phyloP scores from a whole-genome alignment of 2,113 vertebrate genomes.

The Centropus unirufus region DNA sequence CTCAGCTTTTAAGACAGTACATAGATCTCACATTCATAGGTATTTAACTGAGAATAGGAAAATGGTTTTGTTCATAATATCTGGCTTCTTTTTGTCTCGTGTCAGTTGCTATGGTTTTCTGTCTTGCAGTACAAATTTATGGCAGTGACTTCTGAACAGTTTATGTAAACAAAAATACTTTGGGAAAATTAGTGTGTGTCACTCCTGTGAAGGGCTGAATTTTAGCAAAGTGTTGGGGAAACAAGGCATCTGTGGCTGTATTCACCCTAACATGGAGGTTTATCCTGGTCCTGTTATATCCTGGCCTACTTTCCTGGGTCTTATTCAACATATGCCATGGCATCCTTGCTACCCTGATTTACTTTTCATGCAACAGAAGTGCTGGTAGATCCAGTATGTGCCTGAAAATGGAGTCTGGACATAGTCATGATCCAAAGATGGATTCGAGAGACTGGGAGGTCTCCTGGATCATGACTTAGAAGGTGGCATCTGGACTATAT shows the following conservation, averaged over 20 bases:
- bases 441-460: not conserved
- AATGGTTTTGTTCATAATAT: not conserved
- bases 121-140: not conserved
- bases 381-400: not conserved
- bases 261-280: not conserved
- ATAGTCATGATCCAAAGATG: not conserved
- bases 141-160: not conserved
- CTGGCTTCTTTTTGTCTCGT: not conserved
- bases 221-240: not conserved
- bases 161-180: not conserved
- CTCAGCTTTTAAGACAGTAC: not conserved
- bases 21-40: not conserved
- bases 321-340: rapidly evolving
- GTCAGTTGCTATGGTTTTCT: not conserved
- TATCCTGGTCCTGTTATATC: not conserved
- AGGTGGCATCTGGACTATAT: not conserved
- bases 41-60: not conserved
- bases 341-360: not conserved
- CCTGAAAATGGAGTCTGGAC: not conserved
- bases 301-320: not conserved
- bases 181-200: not conserved
- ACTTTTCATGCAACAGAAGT: not conserved
- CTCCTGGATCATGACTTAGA: not conserved
- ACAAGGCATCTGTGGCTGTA: not conserved
- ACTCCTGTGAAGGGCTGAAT: not conserved